A percentile compares a stretch with the other conserved stretches of the same genome.
Evolutionary conservation across 2,888 invertebrate species (phyloP).

Genomic region (Neoscelio sp.): DNA sequence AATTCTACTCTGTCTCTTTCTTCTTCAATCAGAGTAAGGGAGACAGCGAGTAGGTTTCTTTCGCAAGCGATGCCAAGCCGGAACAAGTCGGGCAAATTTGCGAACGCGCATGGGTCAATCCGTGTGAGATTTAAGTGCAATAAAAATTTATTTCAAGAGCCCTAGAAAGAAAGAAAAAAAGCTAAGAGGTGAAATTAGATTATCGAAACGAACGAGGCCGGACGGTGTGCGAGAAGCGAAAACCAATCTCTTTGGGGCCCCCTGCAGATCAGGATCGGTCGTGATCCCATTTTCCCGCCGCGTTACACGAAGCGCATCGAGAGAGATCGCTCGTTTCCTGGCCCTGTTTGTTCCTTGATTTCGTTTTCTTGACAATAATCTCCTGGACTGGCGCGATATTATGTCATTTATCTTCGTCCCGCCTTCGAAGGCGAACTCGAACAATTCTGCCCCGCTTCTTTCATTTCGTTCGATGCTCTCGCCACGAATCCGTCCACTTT

Average conservation of each 20-base stretch:
- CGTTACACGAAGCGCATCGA: conserved; percentile 75
- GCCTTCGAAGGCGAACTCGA: conserved; percentile 29
- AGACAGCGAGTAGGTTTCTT: too few relatives aligned
- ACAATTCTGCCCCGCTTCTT: conserved; percentile 38
- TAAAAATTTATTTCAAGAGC: conserved; percentile 74
- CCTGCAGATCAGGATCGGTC: conserved; percentile 72
- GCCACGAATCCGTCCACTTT: conserved; percentile 37
- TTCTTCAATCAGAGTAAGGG: too few relatives aligned
- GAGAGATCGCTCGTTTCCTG: conserved; percentile 76
- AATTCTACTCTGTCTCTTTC: too few relatives aligned
- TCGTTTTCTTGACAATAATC: conserved; percentile 79
- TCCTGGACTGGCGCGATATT: conserved; percentile 79
- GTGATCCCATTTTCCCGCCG: conserved; percentile 77
- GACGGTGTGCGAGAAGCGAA: conserved; percentile 64
- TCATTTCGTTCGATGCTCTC: conserved; percentile 27
- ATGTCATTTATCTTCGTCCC: conserved; percentile 74
- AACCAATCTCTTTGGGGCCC: conserved; percentile 75
- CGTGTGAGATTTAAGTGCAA: conserved; percentile 71
- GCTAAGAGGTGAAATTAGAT: conserved; percentile 73
- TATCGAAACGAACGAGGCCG: conserved; percentile 70
- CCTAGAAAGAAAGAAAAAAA: conserved; percentile 7
- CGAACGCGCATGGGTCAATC: conserved; percentile 66
- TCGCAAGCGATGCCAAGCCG: conserved; percentile 21
- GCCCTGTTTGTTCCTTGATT: conserved; percentile 77
- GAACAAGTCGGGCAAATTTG: conserved; percentile 18